Conservation (phyloP, 1,140 invertebrate species). For the Drosophila persimilis region DNA sequence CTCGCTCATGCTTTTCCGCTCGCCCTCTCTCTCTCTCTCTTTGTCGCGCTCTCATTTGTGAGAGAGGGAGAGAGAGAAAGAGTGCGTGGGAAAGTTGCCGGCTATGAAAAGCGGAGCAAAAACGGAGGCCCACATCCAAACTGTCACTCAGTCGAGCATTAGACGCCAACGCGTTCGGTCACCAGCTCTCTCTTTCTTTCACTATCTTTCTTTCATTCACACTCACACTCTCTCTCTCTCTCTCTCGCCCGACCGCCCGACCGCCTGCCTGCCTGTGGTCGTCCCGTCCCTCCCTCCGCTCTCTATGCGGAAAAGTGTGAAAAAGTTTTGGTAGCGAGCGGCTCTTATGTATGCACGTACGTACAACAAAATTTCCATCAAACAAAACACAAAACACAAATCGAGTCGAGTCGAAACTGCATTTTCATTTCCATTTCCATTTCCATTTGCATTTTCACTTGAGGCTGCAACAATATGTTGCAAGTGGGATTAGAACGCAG, state of each 20-base stretch:
- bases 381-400: conserved; percentile 5
- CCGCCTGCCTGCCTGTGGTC: too few species aligned
- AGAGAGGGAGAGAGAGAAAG: not conserved
- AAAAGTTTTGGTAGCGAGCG: conserved; percentile 23
- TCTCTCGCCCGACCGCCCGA: not conserved
- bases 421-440: not conserved
- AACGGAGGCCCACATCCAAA: conserved; percentile 18
- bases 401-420: conserved; percentile 3
- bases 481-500: too few species aligned
- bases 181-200: conserved; percentile 30
- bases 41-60: not conserved
- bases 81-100: conserved; percentile 60
- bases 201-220: not conserved
- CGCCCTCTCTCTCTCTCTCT: too few species aligned
- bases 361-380: conserved; percentile 23
- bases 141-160: conserved; percentile 74
- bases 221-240: not conserved
- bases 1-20: too few species aligned
- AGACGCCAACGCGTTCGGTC: conserved; percentile 72
- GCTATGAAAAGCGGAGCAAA: conserved; percentile 57
- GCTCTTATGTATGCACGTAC: conserved; percentile 46
- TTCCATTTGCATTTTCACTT: not conserved
- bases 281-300: conserved; percentile 1
- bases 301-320: conserved; percentile 46
- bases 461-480: too few species aligned